Base-by-base conservation (phyloP, 2,113 vertebrate species). In the Phaethornis superciliosus region DNA sequence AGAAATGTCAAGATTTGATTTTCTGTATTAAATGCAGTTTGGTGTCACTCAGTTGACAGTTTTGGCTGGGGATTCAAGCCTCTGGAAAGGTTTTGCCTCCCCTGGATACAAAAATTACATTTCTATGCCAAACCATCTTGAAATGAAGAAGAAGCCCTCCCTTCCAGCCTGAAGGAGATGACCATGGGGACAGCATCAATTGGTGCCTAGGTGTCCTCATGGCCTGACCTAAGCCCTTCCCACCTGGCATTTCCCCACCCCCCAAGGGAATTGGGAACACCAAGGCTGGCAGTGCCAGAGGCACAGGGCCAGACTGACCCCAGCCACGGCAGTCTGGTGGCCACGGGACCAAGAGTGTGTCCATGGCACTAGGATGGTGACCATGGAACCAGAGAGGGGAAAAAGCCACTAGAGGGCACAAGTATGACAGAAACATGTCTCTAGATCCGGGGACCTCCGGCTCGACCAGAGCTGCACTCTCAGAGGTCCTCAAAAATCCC, bases 401-500 rank as follows among this genome's bases (percentile, higher is more conserved):
- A 80, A 55, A 47, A 78, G 67, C 96, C 97, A 93, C 96, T 93
- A 93, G 95, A 89, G 94, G 96, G 94, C 95, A 96, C 89, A 89
- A 93, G 63, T 51, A 88, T 81, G 90, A 96, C 82, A 85, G 58
- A 89, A 95, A 85, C 85, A 20, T 5, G 24, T 64, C 75, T 42
- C 77, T 69, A 49, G 0, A 24, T 5, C 40, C 5, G 7, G 32
- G 32, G 23, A 35, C 32, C 14, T 58, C 46, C 6, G 0, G 13
- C 8, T 82, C 4, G 10, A 24, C 18, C 22, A 5, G 19, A 6
- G n/a, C 33, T n/a, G 15, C 42, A 27, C 18, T 8, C 13, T 24
- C 12, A 54, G 86, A 55, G 35, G 21, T 54, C 16, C 27, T 40
- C 35, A 33, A 37, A 76, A 4, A 2, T 9, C 22, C 15, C 18